Percentiles rank a stretch among this genome's conserved stretches.
phyloP scores from a whole-genome alignment of 2,888 invertebrate species.

The Lagria hirta region DNA sequence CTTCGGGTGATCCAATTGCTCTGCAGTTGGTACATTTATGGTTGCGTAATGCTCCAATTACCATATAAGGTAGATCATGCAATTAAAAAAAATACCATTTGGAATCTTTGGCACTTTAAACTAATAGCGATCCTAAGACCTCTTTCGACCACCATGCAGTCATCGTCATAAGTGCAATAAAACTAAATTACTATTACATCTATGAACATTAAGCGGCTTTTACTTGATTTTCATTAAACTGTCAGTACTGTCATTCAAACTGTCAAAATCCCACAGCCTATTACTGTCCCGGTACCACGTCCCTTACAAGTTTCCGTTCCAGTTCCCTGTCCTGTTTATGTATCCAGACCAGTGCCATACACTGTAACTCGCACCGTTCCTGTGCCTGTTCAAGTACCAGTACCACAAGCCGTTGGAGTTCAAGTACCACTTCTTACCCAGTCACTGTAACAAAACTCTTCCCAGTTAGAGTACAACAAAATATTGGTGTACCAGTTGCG shows the following conservation, averaged over 20 bases:
- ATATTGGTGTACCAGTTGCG: constrained; percentile 40
- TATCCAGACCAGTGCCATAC: constrained; percentile 38
- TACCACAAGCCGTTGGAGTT: constrained; percentile 53
- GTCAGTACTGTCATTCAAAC: constrained; percentile 48
- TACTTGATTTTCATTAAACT: too few species aligned
- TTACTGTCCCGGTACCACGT: constrained; percentile 57
- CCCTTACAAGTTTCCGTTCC: constrained; percentile 49
- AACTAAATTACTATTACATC: too few species aligned
- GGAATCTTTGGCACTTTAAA: too few species aligned
- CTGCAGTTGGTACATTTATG: too few species aligned
- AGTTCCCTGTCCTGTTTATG: constrained; percentile 37
- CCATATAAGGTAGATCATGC: too few species aligned
- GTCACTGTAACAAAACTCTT: constrained; percentile 60
- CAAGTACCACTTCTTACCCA: constrained; percentile 59
- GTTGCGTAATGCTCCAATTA: too few species aligned
- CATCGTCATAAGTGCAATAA: too few species aligned
- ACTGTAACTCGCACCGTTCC: constrained; percentile 44
- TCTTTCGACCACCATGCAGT: too few species aligned
- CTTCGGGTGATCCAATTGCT: too few species aligned
- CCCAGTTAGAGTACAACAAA: constrained; percentile 48
- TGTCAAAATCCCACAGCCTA: constrained; percentile 55
- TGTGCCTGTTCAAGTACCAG: constrained; percentile 51
- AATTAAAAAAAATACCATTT: too few species aligned
- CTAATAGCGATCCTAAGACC: too few species aligned
- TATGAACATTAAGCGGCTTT: too few species aligned